Evolutionary conservation across 2,888 invertebrate genomes (phyloP).

Genomic region (Cosmopolites sordidus): DNA sequence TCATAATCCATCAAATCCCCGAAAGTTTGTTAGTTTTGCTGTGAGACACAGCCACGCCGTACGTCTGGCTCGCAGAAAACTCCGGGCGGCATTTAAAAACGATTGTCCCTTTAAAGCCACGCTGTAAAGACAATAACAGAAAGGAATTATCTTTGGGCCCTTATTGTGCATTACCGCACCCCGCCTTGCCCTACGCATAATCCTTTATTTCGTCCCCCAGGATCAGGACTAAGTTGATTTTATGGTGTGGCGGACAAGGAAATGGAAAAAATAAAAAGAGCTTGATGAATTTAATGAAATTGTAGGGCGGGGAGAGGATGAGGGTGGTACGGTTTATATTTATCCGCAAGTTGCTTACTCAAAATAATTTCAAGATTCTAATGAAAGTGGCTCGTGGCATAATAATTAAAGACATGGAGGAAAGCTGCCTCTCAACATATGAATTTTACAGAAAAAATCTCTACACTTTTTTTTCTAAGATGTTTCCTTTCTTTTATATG

Average conservation of each 20-base stretch:
- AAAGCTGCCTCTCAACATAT: too few species aligned
- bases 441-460: too few species aligned
- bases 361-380: too few species aligned
- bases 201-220: constrained; percentile 19
- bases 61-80: not conserved
- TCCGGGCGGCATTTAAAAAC: constrained; percentile 10
- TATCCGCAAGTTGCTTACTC: not conserved
- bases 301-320: not conserved
- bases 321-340: constrained; percentile 6
- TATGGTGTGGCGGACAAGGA: constrained; percentile 22
- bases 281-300: constrained; percentile 22
- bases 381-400: too few species aligned
- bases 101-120: constrained; percentile 19
- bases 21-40: constrained; percentile 24
- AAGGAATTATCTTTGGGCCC: constrained; percentile 20
- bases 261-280: constrained; percentile 22
- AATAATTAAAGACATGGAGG: too few species aligned
- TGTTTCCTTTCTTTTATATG: too few species aligned
- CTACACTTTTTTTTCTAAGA: too few species aligned
- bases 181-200: constrained; percentile 13
- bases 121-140: constrained; percentile 9
- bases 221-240: constrained; percentile 23
- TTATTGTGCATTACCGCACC: constrained; percentile 12
- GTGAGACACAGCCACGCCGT: constrained; percentile 11
- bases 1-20: constrained; percentile 19